phyloP scores from a whole-genome alignment of 2,113 vertebrate genomes.

The Equus przewalskii region DNA sequence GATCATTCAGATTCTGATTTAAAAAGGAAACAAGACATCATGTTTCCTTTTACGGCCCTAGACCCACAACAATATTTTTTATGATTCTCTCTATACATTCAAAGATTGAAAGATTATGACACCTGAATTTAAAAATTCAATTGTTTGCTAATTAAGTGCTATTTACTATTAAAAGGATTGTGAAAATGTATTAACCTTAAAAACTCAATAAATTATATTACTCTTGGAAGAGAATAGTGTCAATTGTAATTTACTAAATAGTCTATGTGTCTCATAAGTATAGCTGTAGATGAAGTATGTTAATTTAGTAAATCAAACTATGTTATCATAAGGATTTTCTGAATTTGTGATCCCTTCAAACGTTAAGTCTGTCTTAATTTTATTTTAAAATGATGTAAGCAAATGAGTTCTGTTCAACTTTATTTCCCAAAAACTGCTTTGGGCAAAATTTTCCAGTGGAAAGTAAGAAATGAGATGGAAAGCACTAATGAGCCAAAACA shows the following conservation, averaged over 20 bases:
- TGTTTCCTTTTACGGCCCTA: not conserved
- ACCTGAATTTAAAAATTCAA: conserved; percentile 1
- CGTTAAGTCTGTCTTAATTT: conserved; percentile 60
- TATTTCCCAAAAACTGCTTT: conserved; percentile 60
- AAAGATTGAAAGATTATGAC: not conserved
- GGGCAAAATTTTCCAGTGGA: conserved; percentile 39
- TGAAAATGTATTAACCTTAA: not conserved
- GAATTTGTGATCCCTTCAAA: conserved; percentile 6
- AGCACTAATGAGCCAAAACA: conserved; percentile 59
- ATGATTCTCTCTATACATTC: not conserved
- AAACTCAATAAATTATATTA: conserved; percentile 17
- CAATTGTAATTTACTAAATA: not conserved
- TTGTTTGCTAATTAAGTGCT: not conserved
- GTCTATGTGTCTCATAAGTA: not conserved
- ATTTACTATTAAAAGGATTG: not conserved
- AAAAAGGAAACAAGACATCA: not conserved
- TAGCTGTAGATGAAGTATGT: conserved; percentile 4
- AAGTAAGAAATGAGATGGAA: conserved; percentile 66
- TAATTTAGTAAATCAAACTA: conserved; percentile 39
- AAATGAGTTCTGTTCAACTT: conserved; percentile 52
- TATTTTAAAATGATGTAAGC: conserved; percentile 37
- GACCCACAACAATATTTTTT: not conserved
- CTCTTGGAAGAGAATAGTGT: not conserved
- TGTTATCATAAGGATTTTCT: conserved; percentile 23
- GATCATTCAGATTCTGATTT: not conserved